Conservation (phyloP, 2,113 vertebrate genomes). For the Gymnocephalus cernua region DNA sequence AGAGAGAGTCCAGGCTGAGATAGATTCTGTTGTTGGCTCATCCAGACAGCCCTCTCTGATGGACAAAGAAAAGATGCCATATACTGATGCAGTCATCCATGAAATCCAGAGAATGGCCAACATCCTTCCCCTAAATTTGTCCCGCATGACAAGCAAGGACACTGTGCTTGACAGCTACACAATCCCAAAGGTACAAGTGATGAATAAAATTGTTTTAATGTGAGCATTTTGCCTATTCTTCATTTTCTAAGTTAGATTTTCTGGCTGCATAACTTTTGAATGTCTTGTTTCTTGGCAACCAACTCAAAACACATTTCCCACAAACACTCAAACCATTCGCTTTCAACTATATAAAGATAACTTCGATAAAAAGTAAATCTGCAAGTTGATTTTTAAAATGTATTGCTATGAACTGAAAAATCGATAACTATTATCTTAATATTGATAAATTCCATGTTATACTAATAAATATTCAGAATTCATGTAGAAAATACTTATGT, state of each 20-base stretch:
- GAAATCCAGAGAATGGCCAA: constrained; percentile 87
- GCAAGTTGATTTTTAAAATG: neutral
- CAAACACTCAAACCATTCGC: neutral
- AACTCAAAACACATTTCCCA: neutral
- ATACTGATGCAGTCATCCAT: constrained; percentile 87
- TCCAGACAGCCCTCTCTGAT: constrained; percentile 64
- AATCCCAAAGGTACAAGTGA: constrained; percentile 81
- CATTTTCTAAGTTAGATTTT: neutral
- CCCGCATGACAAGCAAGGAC: constrained; percentile 62
- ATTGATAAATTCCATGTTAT: no score
- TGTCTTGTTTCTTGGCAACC: neutral
- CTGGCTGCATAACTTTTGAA: neutral
- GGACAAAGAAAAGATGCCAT: constrained; percentile 84
- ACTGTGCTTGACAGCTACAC: constrained; percentile 74
- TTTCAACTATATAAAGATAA: neutral
- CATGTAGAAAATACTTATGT: no score
- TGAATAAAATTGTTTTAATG: neutral
- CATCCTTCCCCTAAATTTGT: constrained; percentile 79
- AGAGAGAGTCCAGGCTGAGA: constrained; percentile 81
- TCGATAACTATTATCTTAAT: no score
- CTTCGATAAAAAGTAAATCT: neutral
- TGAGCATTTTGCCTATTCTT: neutral
- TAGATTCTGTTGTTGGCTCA: constrained; percentile 74
- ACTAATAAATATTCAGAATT: no score
- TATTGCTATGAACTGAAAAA: no score